A percentile compares a stretch with the other conserved stretches of the same genome.
Conservation (phyloP, 2,113 vertebrate genomes). For the Vimba vimba region DNA sequence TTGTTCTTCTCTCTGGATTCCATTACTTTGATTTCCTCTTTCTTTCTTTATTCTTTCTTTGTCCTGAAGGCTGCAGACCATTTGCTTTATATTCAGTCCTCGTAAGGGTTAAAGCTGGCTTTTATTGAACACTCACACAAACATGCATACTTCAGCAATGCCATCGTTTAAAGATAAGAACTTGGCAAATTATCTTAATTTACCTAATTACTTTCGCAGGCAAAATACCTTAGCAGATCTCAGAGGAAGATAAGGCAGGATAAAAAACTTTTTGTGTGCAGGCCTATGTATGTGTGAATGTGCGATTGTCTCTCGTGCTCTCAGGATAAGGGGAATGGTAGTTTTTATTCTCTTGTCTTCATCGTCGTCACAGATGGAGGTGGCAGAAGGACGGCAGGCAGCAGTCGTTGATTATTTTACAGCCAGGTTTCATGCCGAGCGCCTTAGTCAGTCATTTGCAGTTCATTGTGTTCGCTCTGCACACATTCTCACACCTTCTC, state of each 20-base stretch:
- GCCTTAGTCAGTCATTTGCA: constrained; percentile 52
- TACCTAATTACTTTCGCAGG: constrained; percentile 45
- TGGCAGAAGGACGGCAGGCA: constrained; percentile 59
- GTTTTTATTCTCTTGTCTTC: constrained; percentile 29
- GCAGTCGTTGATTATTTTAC: constrained; percentile 63
- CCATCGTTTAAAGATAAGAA: constrained; percentile 63
- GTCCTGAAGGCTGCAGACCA: constrained; percentile 57
- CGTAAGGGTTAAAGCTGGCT: constrained; percentile 67
- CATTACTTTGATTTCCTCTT: constrained; percentile 62
- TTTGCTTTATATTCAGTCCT: constrained; percentile 65
- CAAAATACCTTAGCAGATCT: constrained; percentile 60
- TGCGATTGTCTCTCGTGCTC: neutral
- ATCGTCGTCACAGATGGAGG: constrained; percentile 62
- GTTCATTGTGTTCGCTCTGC: constrained; percentile 37
- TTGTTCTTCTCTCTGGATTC: constrained; percentile 60
- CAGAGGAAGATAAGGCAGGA: constrained; percentile 50
- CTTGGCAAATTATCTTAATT: constrained; percentile 65
- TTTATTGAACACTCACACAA: constrained; percentile 65
- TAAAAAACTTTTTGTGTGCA: constrained; percentile 20
- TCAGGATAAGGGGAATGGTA: constrained; percentile 6
- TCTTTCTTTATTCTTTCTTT: constrained; percentile 59
- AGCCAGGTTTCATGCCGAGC: constrained; percentile 46
- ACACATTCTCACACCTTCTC: constrained; percentile 47
- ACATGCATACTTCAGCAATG: constrained; percentile 41
- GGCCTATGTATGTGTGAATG: neutral